Evolutionary conservation across 2,797 vertebrate genomes (phyloP).

Genomic region (Lithobates pipiens): DNA sequence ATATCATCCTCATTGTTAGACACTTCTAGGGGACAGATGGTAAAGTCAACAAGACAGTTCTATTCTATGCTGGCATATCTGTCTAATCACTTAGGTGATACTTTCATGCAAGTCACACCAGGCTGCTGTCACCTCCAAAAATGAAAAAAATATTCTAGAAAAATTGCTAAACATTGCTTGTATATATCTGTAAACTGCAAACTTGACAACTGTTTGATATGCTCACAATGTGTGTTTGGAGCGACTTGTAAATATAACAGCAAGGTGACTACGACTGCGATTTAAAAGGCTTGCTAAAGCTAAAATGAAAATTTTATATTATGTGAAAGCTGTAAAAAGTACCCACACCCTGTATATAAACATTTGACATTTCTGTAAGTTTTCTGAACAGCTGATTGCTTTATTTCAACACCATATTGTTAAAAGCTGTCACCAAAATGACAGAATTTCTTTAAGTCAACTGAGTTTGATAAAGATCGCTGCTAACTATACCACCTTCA

Average conservation of each 20-base stretch:
- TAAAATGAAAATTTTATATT: neutral
- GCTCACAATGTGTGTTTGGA: constrained; percentile 26
- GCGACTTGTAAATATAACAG: constrained; percentile 16
- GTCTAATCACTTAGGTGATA: constrained; percentile 54
- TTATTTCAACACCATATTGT: no score
- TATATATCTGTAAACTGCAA: constrained; percentile 28
- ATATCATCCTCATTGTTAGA: constrained; percentile 55
- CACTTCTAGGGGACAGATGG: constrained; percentile 53
- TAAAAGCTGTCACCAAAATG: no score
- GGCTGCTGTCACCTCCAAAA: constrained; percentile 42
- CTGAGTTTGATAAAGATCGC: no score
- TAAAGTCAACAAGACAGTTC: constrained; percentile 56
- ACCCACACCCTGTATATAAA: no score
- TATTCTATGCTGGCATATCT: constrained; percentile 44
- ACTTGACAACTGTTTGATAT: constrained; percentile 24
- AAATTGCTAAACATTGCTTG: constrained; percentile 42
- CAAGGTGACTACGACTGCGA: neutral
- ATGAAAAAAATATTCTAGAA: constrained; percentile 13
- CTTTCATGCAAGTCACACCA: constrained; percentile 44
- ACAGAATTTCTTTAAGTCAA: no score
- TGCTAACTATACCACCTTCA: no score
- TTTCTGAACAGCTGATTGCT: no score
- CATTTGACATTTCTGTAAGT: no score
- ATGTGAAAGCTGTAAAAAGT: no score
- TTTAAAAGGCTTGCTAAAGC: neutral